A percentile compares a stretch with the other conserved stretches of the same genome.
Conservation (phyloP, 2,113 vertebrate genomes). For the Microcebus ravelobensis region DNA sequence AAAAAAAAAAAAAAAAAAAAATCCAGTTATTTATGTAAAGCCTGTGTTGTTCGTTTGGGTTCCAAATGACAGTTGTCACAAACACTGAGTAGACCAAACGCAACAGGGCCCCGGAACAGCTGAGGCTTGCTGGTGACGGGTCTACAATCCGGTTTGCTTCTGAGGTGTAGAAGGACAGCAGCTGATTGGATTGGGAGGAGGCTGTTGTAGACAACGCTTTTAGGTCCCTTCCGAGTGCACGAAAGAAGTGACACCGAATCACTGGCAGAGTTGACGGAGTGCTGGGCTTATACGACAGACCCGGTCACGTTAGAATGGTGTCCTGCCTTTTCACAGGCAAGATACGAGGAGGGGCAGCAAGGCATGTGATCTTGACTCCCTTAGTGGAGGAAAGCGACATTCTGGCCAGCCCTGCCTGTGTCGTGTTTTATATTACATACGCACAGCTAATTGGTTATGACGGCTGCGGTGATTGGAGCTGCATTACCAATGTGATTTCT, state of each 20-base stretch:
- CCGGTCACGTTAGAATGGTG: background rate
- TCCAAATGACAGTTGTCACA: slow-evolving; percentile 2
- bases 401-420: background rate
- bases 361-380: background rate
- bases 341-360: slow-evolving; percentile 10
- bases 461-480: slow-evolving; percentile 57
- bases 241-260: background rate
- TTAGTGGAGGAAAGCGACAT: slow-evolving; percentile 27
- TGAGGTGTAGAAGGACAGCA: background rate
- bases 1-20: background rate
- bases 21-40: background rate
- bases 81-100: background rate
- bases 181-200: background rate
- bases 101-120: background rate
- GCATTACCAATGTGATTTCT: slow-evolving; percentile 52
- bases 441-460: slow-evolving; percentile 68
- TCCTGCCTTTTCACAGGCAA: background rate
- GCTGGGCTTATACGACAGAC: background rate
- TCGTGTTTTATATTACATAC: slow-evolving; percentile 58
- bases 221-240: background rate
- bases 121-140: background rate
- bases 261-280: background rate
- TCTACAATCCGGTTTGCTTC: background rate
- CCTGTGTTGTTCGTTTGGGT: background rate
- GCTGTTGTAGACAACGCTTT: background rate